phyloP scores from a whole-genome alignment of 30 jellyfish, hydroid and myxozoan species.

The Morbakka virulenta region DNA sequence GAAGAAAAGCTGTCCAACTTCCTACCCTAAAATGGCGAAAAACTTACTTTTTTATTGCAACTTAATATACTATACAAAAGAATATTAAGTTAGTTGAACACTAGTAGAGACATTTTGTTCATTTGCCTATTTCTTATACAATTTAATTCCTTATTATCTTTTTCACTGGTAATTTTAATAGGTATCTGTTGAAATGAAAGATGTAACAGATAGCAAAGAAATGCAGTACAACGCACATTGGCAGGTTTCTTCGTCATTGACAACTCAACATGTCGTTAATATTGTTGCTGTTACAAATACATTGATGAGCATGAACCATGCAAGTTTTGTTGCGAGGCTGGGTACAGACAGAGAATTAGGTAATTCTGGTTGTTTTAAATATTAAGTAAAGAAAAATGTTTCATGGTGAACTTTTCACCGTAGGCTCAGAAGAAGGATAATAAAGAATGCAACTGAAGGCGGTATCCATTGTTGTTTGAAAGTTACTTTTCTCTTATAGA shows the following conservation, averaged over 20 bases:
- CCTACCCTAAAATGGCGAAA: too few species aligned
- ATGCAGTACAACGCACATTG: slow-evolving; percentile 82
- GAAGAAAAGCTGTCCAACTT: too few species aligned
- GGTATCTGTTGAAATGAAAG: neutral
- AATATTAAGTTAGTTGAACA: neutral
- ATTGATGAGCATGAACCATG: slow-evolving; percentile 92
- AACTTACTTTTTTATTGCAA: too few species aligned
- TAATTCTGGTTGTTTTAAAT: neutral
- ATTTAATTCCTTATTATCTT: neutral
- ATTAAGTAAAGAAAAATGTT: too few species aligned
- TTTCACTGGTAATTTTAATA: neutral
- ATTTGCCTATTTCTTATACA: neutral
- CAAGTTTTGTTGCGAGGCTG: slow-evolving; percentile 32
- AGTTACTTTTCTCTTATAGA: too few species aligned
- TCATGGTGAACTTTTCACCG: too few species aligned
- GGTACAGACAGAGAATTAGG: neutral
- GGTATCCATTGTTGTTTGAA: too few species aligned
- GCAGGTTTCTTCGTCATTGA: slow-evolving; percentile 88
- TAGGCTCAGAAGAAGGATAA: too few species aligned
- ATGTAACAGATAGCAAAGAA: neutral
- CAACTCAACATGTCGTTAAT: slow-evolving; percentile 96
- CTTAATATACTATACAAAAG: too few species aligned
- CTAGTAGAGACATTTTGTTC: neutral
- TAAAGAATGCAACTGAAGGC: too few species aligned
- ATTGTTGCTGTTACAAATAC: slow-evolving; percentile 91